Evolutionary conservation across 92 coral and sea anemone species (phyloP).

Genomic region (Plumapathes pennacea): DNA sequence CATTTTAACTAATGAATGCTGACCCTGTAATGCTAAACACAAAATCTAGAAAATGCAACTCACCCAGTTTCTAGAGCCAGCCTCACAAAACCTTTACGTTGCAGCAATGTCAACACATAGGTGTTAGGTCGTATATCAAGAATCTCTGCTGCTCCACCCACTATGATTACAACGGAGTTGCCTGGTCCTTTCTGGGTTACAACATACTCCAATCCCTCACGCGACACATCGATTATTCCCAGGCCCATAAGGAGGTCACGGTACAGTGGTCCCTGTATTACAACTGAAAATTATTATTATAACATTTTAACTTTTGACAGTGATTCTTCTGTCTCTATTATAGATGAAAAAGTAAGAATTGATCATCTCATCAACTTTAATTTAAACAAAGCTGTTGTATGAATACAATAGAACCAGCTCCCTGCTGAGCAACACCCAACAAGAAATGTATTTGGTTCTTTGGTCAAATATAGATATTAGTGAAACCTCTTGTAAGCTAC

Average conservation of each 20-base stretch:
- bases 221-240: slow-evolving; percentile 76
- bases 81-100: slow-evolving; percentile 82
- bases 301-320: no score
- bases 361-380: no score
- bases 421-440: no score
- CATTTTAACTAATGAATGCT: neutral
- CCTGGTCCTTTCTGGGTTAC: slow-evolving; percentile 82
- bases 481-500: no score
- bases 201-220: slow-evolving; percentile 59
- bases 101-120: slow-evolving; percentile 66
- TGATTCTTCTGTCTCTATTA: no score
- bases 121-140: slow-evolving; percentile 50
- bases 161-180: slow-evolving; percentile 74
- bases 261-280: slow-evolving; percentile 58
- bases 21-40: no score
- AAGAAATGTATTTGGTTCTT: no score
- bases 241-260: slow-evolving; percentile 82
- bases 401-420: no score
- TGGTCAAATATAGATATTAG: no score
- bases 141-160: slow-evolving; percentile 78
- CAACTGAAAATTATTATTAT: slow-evolving; percentile 27
- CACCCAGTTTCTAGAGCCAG: slow-evolving; percentile 90
- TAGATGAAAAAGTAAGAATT: no score
- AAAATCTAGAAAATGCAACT: neutral
- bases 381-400: no score